A percentile compares a stretch with the other conserved stretches of the same genome.
Evolutionary conservation across 2,113 vertebrate genomes (phyloP).

Genomic region (Casuarius casuarius): DNA sequence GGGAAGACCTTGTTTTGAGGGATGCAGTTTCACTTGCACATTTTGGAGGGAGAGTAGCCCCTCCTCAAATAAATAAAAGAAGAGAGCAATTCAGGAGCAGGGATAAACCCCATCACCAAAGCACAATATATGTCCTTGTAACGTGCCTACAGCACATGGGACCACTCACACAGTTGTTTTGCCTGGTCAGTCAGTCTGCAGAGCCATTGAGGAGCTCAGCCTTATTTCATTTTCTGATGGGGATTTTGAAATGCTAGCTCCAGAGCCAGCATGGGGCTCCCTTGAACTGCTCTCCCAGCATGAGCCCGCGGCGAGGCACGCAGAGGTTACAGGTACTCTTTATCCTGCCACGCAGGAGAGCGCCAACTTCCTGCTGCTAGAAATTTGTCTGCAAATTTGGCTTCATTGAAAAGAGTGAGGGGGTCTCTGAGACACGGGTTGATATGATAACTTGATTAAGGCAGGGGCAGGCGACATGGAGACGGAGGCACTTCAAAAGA

Average conservation of each 20-base stretch:
- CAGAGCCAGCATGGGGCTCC: slow-evolving; percentile 71
- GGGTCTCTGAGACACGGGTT: slow-evolving; percentile 4
- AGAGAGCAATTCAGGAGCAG: neutral
- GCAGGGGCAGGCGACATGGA: neutral
- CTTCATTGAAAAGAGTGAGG: slow-evolving; percentile 69
- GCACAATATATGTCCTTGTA: slow-evolving; percentile 41
- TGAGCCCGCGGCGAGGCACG: slow-evolving; percentile 65
- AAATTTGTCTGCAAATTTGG: slow-evolving; percentile 82
- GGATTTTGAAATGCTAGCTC: neutral
- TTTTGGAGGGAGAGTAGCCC: neutral
- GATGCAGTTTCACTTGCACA: neutral
- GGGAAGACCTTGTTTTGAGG: neutral
- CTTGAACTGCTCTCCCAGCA: slow-evolving; percentile 75
- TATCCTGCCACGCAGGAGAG: slow-evolving; percentile 78
- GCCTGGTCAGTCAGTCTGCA: slow-evolving; percentile 17
- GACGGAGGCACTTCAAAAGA: neutral
- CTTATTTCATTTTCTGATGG: slow-evolving; percentile 9
- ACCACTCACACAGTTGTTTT: slow-evolving; percentile 63
- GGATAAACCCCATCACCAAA: neutral
- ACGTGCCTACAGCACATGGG: slow-evolving; percentile 47
- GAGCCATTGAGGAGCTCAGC: neutral
- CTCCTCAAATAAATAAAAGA: neutral
- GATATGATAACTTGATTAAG: slow-evolving; percentile 74
- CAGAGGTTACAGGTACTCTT: slow-evolving; percentile 80
- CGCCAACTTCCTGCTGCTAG: slow-evolving; percentile 73